phyloP scores from a whole-genome alignment of 2,113 vertebrate genomes.

The Pardalotus punctatus region DNA sequence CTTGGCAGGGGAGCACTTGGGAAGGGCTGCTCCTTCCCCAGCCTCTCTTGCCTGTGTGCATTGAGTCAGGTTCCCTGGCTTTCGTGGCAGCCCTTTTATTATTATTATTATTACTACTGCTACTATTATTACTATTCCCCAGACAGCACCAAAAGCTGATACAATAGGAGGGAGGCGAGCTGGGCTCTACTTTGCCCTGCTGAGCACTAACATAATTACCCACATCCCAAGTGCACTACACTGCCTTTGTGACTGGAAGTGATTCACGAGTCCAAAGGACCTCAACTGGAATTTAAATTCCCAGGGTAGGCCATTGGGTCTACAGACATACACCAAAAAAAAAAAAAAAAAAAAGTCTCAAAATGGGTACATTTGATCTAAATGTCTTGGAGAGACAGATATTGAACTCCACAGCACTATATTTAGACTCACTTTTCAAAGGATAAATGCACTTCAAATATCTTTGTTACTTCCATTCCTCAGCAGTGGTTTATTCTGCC shows the following conservation, averaged over 20 bases:
- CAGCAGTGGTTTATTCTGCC: neutral
- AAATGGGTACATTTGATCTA: slow-evolving; percentile 9
- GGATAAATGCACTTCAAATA: slow-evolving; percentile 17
- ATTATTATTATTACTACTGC: neutral
- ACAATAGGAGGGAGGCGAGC: neutral
- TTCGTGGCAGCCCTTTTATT: neutral
- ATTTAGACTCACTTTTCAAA: slow-evolving; percentile 44
- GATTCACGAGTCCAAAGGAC: neutral
- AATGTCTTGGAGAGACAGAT: neutral
- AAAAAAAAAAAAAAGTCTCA: neutral
- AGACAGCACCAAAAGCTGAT: neutral
- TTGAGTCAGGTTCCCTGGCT: neutral
- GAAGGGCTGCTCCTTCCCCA: neutral
- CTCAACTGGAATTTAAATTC: slow-evolving; percentile 10
- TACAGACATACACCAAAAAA: neutral
- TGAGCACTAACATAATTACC: neutral
- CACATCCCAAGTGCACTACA: rapidly evolving
- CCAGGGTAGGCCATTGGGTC: neutral
- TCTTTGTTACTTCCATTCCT: slow-evolving; percentile 8
- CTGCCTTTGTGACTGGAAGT: neutral
- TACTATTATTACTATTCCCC: neutral
- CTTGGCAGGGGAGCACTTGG: neutral
- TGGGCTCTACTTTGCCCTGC: neutral
- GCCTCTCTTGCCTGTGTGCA: neutral
- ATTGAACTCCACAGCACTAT: neutral